Base-by-base conservation (phyloP, 2,888 invertebrate species). In the Limnephilus rhombicus region DNA sequence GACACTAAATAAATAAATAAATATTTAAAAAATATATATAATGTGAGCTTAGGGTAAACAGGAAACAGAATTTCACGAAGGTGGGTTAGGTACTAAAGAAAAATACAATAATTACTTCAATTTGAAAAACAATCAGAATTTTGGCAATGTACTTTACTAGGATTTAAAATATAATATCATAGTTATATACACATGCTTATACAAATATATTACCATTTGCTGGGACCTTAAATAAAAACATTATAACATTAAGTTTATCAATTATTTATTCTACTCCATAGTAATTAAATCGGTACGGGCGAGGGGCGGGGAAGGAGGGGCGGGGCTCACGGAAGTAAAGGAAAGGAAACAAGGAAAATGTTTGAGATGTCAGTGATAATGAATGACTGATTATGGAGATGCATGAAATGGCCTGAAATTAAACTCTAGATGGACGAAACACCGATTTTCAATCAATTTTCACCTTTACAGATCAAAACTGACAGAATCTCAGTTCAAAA, bases 181-280 rank as follows among this genome's bases (percentile, higher is more conserved):
- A 85, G 37, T 86, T 92, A 91, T 92, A 91, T 93, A 93, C 91
- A 93, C 93, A 93, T 93, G 93, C 93, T 93, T 45, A 81, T 24
- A 85, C 85, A 92, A 81, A 87, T 91, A 92, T 92, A 93, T 93
- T 92, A 93, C 93, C 93, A 93, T 93, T 93, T 93, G 92, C 87
- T 92, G 93, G 93, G 92, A 93, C 93, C 93, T 93, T 93, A 91
- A 93, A 93, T 91, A 94, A 93, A 94, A 94, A 93, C 85, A 91
- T 91, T 87, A 92, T 92, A 94, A 93, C 93, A 94, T 92, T 94
- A 93, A 93, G 93, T 93, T 94, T 92, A 91, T 80, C 92, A 93
- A 91, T 93, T 93, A 93, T 18, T 87, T 91, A 92, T 85, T 92
- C 91, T 93, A 93, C 91, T 86, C 18, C 82, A 92, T 91, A 86